Conservation (phyloP, 2,113 vertebrate genomes). For the Raja brachyura region DNA sequence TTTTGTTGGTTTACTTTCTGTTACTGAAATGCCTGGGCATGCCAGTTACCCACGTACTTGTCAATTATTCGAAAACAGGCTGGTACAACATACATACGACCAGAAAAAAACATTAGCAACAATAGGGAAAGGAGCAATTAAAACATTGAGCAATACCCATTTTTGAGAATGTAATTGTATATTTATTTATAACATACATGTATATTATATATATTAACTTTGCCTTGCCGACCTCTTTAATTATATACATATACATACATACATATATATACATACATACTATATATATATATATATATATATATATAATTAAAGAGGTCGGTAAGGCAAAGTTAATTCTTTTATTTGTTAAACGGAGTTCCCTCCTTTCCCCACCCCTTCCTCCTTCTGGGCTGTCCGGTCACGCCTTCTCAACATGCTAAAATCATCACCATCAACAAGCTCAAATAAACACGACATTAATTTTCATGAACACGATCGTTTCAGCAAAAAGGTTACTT, state of each 20-base stretch:
- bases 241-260: slow-evolving; percentile 53
- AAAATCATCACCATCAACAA: slow-evolving; percentile 70
- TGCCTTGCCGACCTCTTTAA: slow-evolving; percentile 68
- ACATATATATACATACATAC: slow-evolving; percentile 46
- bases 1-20: neutral
- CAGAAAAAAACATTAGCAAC: neutral
- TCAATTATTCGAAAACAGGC: neutral
- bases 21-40: neutral
- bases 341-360: slow-evolving; percentile 78
- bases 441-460: slow-evolving; percentile 65
- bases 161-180: slow-evolving; percentile 11
- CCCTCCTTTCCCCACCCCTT: slow-evolving; percentile 78
- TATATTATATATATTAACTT: slow-evolving; percentile 59
- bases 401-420: slow-evolving; percentile 85
- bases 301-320: slow-evolving; percentile 66
- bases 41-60: neutral
- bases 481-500: slow-evolving; percentile 61
- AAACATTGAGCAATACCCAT: neutral
- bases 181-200: neutral
- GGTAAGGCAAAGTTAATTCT: slow-evolving; percentile 78
- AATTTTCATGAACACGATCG: slow-evolving; percentile 63
- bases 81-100: neutral
- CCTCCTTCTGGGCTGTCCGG: slow-evolving; percentile 81
- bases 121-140: neutral
- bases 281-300: slow-evolving; percentile 46